phyloP scores from a whole-genome alignment of 2,113 vertebrate genomes.

The Cheilinus undulatus region DNA sequence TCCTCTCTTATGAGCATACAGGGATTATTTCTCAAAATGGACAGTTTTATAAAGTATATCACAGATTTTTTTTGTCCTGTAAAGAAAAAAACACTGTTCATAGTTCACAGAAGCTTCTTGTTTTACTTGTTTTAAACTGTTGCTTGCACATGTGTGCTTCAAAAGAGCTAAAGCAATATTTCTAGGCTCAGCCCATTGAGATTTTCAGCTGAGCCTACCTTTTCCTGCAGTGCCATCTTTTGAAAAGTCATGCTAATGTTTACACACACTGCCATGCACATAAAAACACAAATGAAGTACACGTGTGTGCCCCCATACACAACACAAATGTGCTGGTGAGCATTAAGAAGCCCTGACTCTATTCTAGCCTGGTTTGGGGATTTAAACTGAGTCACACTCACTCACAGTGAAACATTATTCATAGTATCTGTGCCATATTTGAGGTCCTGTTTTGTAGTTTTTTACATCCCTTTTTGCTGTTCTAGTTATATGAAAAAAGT shows the following conservation, averaged over 20 bases:
- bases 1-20: conserved; percentile 61
- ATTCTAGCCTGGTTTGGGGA: conserved; percentile 22
- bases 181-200: conserved; percentile 47
- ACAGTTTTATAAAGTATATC: conserved; percentile 57
- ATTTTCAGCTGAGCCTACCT: conserved; percentile 61
- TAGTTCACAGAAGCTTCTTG: conserved; percentile 45
- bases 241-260: conserved; percentile 69
- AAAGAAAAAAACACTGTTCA: conserved; percentile 59
- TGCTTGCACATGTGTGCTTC: conserved; percentile 68
- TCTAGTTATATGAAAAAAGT: conserved; percentile 39
- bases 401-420: conserved; percentile 18
- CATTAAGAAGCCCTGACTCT: conserved; percentile 28
- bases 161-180: conserved; percentile 81
- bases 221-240: conserved; percentile 77
- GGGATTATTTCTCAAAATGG: conserved; percentile 67
- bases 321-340: conserved; percentile 21
- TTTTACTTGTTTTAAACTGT: conserved; percentile 32
- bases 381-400: conserved; percentile 1
- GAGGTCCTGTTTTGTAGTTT: conserved; percentile 36
- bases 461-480: conserved; percentile 35
- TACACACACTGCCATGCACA: conserved; percentile 62
- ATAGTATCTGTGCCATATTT: conserved; percentile 51
- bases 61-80: conserved; percentile 51
- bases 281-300: conserved; percentile 26
- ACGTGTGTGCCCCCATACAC: conserved; percentile 2